Conservation (phyloP, 2,888 invertebrate genomes). For the Uropetala carovei region DNA sequence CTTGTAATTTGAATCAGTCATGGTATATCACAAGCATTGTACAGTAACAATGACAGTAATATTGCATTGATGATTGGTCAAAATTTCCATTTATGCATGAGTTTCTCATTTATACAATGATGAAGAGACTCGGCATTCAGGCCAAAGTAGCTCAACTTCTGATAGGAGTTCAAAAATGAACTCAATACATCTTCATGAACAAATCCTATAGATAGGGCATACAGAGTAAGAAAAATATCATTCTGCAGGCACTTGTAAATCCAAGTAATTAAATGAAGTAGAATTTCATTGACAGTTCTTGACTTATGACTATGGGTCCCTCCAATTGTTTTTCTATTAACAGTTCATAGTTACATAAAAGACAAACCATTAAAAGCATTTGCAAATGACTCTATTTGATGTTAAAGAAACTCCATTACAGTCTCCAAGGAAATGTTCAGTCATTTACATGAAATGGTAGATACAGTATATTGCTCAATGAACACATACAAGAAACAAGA, state of each 20-base stretch:
- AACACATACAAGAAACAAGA: neutral
- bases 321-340: neutral
- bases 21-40: conserved; percentile 58
- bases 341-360: neutral
- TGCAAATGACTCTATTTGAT: neutral
- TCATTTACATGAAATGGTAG: neutral
- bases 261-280: neutral
- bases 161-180: neutral
- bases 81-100: conserved; percentile 34
- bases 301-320: neutral
- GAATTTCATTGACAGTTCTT: conserved; percentile 5
- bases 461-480: neutral
- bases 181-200: neutral
- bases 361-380: neutral
- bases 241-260: neutral
- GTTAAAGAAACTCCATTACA: neutral
- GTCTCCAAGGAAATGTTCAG: neutral
- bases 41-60: conserved; percentile 52
- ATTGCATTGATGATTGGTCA: conserved; percentile 63
- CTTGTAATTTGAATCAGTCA: conserved; percentile 55
- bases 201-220: neutral
- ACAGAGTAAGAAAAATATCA: conserved; percentile 27
- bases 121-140: neutral
- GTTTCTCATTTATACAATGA: conserved; percentile 42
- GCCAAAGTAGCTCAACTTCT: neutral